These are phyloP conservation scores for Onthophagus taurus DNA, from an alignment of 1,140 invertebrate species.

Conservation along the genomic window DNA sequence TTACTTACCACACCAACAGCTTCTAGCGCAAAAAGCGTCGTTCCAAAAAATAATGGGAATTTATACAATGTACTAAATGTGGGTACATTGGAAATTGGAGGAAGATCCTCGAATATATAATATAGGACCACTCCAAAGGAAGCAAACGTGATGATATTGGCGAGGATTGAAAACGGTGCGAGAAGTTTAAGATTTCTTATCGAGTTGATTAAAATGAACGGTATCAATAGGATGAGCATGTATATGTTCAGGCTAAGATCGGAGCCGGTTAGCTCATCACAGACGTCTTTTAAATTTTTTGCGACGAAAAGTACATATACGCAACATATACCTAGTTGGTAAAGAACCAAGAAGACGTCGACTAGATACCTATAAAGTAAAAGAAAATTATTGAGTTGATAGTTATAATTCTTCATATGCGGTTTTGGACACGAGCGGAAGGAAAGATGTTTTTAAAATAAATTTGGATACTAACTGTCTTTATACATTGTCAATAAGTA, in stretches of 20 bases:
- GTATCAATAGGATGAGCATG: conserved; percentile 50
- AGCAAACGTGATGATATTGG: conserved; percentile 54
- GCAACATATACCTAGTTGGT: conserved; percentile 82
- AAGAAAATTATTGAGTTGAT: conserved; percentile 4
- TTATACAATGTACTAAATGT: conserved; percentile 42
- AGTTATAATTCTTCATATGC: too few relatives aligned
- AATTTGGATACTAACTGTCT: too few relatives aligned
- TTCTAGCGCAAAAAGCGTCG: conserved; percentile 76
- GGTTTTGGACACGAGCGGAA: too few relatives aligned
- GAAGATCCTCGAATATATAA: conserved; percentile 56
- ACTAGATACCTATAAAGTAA: conserved; percentile 43
- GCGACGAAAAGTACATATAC: conserved; percentile 81
- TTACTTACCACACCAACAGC: conserved; percentile 73
- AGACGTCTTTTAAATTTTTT: conserved; percentile 55
- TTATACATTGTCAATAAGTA: too few relatives aligned
- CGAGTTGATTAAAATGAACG: conserved; percentile 59
- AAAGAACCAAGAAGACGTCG: conserved; percentile 63
- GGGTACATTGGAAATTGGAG: conserved; percentile 44
- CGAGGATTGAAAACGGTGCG: conserved; percentile 63
- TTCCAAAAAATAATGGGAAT: conserved; percentile 73
- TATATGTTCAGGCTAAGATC: conserved; percentile 37
- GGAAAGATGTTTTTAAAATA: too few relatives aligned
- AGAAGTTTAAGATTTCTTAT: conserved; percentile 64
- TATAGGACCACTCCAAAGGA: conserved; percentile 60
- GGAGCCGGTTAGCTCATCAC: conserved; percentile 27